Conservation (phyloP, 2,888 invertebrate species). For the Microplitis deprimator region DNA sequence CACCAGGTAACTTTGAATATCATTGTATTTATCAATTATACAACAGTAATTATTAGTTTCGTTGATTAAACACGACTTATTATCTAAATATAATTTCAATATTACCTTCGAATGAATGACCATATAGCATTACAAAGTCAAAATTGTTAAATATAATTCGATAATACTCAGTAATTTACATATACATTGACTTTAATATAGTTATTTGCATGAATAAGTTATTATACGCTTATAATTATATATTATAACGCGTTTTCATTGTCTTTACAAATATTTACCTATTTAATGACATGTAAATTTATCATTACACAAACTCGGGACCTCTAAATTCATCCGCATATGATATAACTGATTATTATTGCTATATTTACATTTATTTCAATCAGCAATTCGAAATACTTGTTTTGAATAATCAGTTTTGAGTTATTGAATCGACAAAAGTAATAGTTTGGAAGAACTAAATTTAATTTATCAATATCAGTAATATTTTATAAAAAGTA, state of each 20-base stretch:
- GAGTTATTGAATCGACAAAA: background rate
- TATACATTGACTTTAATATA: background rate
- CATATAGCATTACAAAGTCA: background rate
- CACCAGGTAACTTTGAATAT: conserved; percentile 76
- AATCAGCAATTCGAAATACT: too few species aligned
- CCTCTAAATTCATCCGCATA: background rate
- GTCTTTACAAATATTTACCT: background rate
- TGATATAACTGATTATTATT: background rate
- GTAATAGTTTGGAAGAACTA: background rate
- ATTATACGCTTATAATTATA: background rate
- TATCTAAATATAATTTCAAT: background rate
- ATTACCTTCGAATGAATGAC: background rate
- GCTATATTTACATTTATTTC: too few species aligned
- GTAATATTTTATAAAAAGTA: background rate
- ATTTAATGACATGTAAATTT: background rate
- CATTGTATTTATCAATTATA: background rate
- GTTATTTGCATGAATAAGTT: background rate
- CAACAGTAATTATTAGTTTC: background rate
- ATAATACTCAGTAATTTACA: background rate
- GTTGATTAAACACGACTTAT: background rate
- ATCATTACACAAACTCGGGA: background rate
- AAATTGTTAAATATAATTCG: background rate
- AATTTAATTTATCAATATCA: background rate
- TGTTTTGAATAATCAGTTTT: too few species aligned
- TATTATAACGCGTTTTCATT: background rate